Base-by-base conservation (phyloP, 1,140 invertebrate genomes). In the Sarcophaga bullata region DNA sequence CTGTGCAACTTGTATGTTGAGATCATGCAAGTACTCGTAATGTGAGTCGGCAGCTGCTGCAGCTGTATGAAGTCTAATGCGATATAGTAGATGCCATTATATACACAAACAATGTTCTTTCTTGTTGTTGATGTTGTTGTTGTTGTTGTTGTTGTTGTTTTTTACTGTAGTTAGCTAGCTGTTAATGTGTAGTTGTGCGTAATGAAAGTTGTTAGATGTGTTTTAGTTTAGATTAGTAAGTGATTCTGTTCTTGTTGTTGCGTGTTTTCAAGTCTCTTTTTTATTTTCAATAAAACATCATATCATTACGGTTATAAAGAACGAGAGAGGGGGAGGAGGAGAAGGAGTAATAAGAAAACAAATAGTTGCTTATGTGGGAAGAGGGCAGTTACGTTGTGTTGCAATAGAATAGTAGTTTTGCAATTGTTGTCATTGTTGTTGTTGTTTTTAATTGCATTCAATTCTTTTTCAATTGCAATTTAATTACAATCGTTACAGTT, bases 1-100 rank as follows among this genome's bases (percentile, higher is more conserved):
- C 78, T 88, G 86, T 0, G 87, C 86, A 58, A 91, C 89, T 87
- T 91, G 90, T 37, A 85, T 86, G 81, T 90, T 90, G 50, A 91
- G 86, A 37, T 90, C 90, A 81, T 88, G 87, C 49, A 90, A 84
- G 83, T 89, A 87, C 73, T 87, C 85, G 83, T 88, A 84, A 83
- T 90, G 85, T 52, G 85, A 84, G 62, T 84, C 86, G 37, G 25
- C 48, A 73, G 80, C 58, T 58, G 85, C 73, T 76, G 81, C 81
- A 25, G 84, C 54, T 6, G 81, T 84, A 58, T 62, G 72, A 10
- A 75, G n/a, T 68, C 50, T 68, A 75, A 47, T 78, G 73, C 25
- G 25, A 37, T 78, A 19, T 78, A 37, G 80, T 80, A 37, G 62
- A 48, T 68, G 58, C 73, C 72, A 19, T 37, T 72, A 73, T 11